Percentiles rank a stretch among this genome's conserved stretches.
These are phyloP conservation scores for Osedax fenrisi DNA, from an alignment of 2,888 invertebrate species.

Conservation along the genomic window DNA sequence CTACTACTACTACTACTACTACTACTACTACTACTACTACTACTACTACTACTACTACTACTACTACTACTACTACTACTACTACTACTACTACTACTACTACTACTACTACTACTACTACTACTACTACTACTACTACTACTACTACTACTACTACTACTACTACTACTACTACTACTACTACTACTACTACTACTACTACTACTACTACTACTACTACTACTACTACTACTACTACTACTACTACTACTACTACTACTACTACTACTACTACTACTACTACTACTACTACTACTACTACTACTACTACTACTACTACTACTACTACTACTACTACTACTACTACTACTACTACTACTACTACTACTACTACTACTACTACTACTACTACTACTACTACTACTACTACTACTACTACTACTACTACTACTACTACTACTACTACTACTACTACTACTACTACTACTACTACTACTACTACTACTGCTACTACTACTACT, in stretches of 20 bases:
- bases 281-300: too few species aligned
- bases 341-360: background rate
- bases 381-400: background rate
- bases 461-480: background rate
- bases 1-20: background rate
- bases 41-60: background rate
- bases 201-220: too few species aligned
- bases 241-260: too few species aligned
- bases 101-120: slow-evolving; percentile 2
- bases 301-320: too few species aligned
- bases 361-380: background rate
- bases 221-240: too few species aligned
- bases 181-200: too few species aligned
- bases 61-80: background rate
- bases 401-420: background rate
- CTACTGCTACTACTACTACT: background rate
- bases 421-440: background rate
- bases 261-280: too few species aligned
- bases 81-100: slow-evolving; percentile 2
- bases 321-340: too few species aligned
- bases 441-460: background rate
- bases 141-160: too few species aligned
- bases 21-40: too few species aligned
- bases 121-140: too few species aligned
- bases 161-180: too few species aligned